Conservation (phyloP, 2,888 invertebrate genomes). For the Cryptocephalus primarius region DNA sequence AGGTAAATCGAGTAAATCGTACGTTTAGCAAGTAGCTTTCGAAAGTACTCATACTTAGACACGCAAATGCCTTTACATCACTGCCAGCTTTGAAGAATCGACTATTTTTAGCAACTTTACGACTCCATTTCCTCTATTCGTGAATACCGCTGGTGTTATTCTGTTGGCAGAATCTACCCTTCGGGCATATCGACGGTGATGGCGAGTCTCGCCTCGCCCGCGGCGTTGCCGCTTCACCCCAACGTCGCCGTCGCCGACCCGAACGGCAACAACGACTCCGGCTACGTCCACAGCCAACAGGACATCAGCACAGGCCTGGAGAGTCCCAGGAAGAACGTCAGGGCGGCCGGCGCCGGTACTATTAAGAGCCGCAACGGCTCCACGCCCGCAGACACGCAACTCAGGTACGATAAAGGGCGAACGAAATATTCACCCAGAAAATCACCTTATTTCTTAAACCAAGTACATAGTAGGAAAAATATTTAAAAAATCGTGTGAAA, state of each 20-base stretch:
- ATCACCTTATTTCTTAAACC: neutral
- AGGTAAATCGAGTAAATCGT: too few species aligned
- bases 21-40: too few species aligned
- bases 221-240: conserved; percentile 14
- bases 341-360: neutral
- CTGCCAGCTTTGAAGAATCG: too few species aligned
- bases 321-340: conserved; percentile 26
- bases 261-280: conserved; percentile 77
- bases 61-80: too few species aligned
- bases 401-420: conserved; percentile 25
- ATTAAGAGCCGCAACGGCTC: conserved; percentile 12
- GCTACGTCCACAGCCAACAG: conserved; percentile 50
- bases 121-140: too few species aligned
- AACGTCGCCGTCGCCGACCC: conserved; percentile 46
- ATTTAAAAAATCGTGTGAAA: too few species aligned
- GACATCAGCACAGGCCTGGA: conserved; percentile 38
- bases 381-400: conserved; percentile 32
- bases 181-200: conserved; percentile 43
- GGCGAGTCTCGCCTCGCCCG: conserved; percentile 37
- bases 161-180: conserved; percentile 2
- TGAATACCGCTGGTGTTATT: too few species aligned
- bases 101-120: too few species aligned
- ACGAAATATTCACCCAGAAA: neutral
- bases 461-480: too few species aligned
- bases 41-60: too few species aligned